Conservation (phyloP, 2,888 invertebrate genomes). For the Zeuzera pyrina region DNA sequence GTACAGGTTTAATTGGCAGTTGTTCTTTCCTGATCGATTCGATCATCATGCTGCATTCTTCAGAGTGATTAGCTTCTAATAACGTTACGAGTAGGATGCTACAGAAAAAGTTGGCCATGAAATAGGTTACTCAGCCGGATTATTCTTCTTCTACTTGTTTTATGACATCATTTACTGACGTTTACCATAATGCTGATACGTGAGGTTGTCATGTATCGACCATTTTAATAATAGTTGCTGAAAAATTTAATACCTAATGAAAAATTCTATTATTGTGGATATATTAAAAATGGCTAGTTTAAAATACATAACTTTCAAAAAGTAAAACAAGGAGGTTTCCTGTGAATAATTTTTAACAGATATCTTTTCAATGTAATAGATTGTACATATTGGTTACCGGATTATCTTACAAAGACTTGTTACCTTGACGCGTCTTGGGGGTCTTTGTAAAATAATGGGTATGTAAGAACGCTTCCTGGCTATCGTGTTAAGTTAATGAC, state of each 20-base stretch:
- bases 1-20: constrained; percentile 30
- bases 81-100: constrained; percentile 35
- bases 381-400: not conserved
- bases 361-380: too few relatives aligned
- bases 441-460: constrained; percentile 35
- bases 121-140: constrained; percentile 59
- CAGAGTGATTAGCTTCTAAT: constrained; percentile 25
- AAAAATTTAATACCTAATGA: too few relatives aligned
- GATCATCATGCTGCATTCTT: constrained; percentile 30
- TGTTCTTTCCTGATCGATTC: constrained; percentile 30
- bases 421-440: constrained; percentile 38
- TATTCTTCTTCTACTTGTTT: constrained; percentile 39
- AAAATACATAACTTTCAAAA: too few relatives aligned
- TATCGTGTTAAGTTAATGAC: constrained; percentile 49
- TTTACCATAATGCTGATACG: constrained; percentile 42
- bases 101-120: constrained; percentile 65
- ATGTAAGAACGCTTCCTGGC: constrained; percentile 39
- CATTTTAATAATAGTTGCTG: too few relatives aligned
- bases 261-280: too few relatives aligned
- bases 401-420: constrained; percentile 29
- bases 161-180: constrained; percentile 60
- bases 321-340: too few relatives aligned
- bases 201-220: too few relatives aligned
- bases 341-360: too few relatives aligned
- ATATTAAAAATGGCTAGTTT: too few relatives aligned